phyloP scores from a whole-genome alignment of 92 coral and sea anemone species.

The Zoanthus solanderi region DNA sequence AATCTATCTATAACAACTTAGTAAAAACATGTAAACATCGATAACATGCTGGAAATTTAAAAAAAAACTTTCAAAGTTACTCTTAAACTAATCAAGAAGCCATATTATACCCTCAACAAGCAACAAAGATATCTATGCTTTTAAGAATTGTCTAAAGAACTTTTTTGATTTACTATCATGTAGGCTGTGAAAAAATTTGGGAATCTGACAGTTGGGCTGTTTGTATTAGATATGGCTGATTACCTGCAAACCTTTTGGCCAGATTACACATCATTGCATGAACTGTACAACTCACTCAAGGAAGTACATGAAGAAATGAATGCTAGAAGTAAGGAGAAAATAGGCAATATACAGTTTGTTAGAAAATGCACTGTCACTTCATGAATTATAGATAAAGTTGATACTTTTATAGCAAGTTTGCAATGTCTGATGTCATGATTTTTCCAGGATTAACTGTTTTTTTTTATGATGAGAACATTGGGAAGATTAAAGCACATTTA shows the following conservation, averaged over 20 bases:
- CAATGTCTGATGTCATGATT: no score
- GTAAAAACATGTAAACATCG: no score
- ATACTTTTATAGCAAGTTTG: neutral
- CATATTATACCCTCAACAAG: no score
- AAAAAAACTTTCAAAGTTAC: no score
- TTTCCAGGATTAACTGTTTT: no score
- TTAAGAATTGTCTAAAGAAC: no score
- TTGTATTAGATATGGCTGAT: conserved; percentile 70
- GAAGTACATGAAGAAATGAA: conserved; percentile 65
- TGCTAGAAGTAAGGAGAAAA: conserved; percentile 61
- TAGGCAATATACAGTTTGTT: neutral
- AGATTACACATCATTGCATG: conserved; percentile 50
- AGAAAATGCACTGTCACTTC: neutral
- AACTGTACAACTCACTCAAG: conserved; percentile 77
- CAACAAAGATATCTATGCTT: no score
- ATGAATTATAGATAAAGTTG: neutral
- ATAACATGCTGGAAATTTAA: no score
- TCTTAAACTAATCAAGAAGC: no score
- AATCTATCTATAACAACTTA: no score
- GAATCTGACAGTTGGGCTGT: conserved; percentile 68
- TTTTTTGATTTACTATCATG: neutral
- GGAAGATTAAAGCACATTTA: no score
- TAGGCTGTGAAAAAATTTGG: conserved; percentile 64
- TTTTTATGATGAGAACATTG: no score
- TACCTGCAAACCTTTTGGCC: conserved; percentile 77